phyloP scores from a whole-genome alignment of 2,888 invertebrate species.

The Tachina fera region DNA sequence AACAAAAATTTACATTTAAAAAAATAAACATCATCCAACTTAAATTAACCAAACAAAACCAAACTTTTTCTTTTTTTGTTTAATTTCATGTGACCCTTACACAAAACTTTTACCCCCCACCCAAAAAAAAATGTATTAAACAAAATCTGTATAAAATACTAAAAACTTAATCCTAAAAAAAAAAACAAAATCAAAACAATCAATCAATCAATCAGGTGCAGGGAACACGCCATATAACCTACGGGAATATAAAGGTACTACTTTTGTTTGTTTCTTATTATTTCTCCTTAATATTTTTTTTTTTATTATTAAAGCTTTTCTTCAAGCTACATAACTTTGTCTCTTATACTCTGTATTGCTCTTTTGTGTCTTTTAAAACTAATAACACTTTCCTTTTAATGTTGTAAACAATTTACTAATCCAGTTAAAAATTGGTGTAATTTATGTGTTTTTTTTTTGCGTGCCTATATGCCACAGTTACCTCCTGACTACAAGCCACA shows the following conservation, averaged over 20 bases:
- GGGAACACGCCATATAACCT: slow-evolving; percentile 88
- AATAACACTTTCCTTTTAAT: slow-evolving; percentile 56
- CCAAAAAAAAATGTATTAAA: slow-evolving; percentile 63
- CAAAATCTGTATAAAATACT: slow-evolving; percentile 65
- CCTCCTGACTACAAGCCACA: slow-evolving; percentile 62
- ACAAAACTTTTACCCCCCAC: too few relatives aligned
- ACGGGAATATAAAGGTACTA: slow-evolving; percentile 88
- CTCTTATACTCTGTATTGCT: slow-evolving; percentile 35
- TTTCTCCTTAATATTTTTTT: slow-evolving; percentile 40
- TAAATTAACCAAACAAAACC: slow-evolving; percentile 63
- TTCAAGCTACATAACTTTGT: slow-evolving; percentile 24
- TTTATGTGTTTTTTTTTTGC: slow-evolving; percentile 54
- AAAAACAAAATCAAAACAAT: slow-evolving; percentile 67
- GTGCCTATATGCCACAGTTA: slow-evolving; percentile 38
- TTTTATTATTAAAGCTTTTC: slow-evolving; percentile 46
- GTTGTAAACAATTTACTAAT: slow-evolving; percentile 52
- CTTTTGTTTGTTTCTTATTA: slow-evolving; percentile 73
- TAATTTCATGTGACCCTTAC: slow-evolving; percentile 81
- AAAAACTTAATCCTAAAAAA: slow-evolving; percentile 38
- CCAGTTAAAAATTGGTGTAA: slow-evolving; percentile 54
- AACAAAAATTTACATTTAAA: slow-evolving; percentile 1
- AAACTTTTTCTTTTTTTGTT: slow-evolving; percentile 66
- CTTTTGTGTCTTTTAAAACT: slow-evolving; percentile 31
- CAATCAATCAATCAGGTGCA: slow-evolving; percentile 85
- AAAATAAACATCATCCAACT: slow-evolving; percentile 48